Evolutionary conservation across 1,140 invertebrate genomes (phyloP), one percentile per base, ranked within the genome.

Genomic region (Bombus fervidus): DNA sequence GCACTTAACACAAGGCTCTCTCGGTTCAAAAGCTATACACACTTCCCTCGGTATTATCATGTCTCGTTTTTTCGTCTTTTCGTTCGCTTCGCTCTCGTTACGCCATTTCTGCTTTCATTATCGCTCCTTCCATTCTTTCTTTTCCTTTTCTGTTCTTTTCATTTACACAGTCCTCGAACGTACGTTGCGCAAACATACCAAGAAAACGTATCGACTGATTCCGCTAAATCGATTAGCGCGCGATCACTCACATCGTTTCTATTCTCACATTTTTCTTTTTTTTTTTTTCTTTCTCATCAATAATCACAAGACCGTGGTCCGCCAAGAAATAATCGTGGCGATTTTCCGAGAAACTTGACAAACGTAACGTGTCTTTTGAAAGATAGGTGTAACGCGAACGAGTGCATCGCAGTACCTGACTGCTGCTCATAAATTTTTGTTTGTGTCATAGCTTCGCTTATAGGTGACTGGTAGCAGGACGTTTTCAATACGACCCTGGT

Each of bases 1-100:
- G 95, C 95, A 95, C 95, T 95, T 95, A 94, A 95, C 92, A 94
- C 94, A 95, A 95, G 95, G 94, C 95, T 95, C 92, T 94, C 93
- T 93, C 92, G 92, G 91, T 94, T 94, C 81, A 89, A 87, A 89
- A 91, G 47, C 85, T 92, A 53, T 53, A 87, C 68, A 78, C 83
- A 78, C 83, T 87, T 91, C 83, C 78, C 80, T 83, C 82, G 81
- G 86, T 89, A 64, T 81, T 71, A 73, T 83, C 59, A 69, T 69
- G 57, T 47, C 72, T 81, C 78, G 53, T 41, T n/a, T n/a, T n/a
- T n/a, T n/a, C n/a, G n/a, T n/a, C 62, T 68, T 53, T 79, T 77
- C 41, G 64, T 68, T 66, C 75, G 83, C 66, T 68, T 83, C 72
- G 43, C 71, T 76, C 57, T 85, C 53, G 75, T 84, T 76, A 69